phyloP scores from a whole-genome alignment of 2,888 invertebrate species.

The Morinoia aosen region DNA sequence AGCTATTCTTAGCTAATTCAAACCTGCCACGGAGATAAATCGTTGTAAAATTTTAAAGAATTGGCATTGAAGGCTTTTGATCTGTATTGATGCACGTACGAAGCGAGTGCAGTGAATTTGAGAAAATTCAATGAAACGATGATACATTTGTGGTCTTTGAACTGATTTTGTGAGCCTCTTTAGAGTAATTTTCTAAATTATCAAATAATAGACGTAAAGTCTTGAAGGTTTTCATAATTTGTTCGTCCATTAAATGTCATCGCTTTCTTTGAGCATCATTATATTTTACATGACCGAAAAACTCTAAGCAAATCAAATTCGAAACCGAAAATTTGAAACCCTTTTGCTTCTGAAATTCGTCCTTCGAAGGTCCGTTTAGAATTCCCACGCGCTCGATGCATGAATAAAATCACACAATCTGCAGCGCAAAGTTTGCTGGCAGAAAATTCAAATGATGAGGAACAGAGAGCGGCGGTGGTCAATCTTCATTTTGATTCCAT shows the following conservation, averaged over 20 bases:
- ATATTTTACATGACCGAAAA: not conserved
- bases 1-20: not conserved
- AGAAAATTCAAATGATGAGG: constrained; percentile 50
- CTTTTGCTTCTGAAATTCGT: not conserved
- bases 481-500: constrained; percentile 53
- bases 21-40: not conserved
- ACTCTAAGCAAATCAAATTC: not conserved
- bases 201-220: not conserved
- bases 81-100: not conserved
- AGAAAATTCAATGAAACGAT: not conserved
- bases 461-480: constrained; percentile 43
- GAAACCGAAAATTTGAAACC: not conserved
- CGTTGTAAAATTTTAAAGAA: not conserved
- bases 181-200: not conserved
- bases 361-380: not conserved
- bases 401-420: constrained; percentile 29
- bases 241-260: not conserved
- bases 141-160: not conserved
- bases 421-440: constrained; percentile 24
- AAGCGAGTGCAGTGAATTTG: not conserved
- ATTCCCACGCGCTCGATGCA: constrained; percentile 22
- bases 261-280: not conserved
- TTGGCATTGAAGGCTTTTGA: not conserved
- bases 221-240: not conserved
- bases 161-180: not conserved